Base-by-base conservation (phyloP, 2,888 invertebrate species). In the Mechanitis mazaeus region DNA sequence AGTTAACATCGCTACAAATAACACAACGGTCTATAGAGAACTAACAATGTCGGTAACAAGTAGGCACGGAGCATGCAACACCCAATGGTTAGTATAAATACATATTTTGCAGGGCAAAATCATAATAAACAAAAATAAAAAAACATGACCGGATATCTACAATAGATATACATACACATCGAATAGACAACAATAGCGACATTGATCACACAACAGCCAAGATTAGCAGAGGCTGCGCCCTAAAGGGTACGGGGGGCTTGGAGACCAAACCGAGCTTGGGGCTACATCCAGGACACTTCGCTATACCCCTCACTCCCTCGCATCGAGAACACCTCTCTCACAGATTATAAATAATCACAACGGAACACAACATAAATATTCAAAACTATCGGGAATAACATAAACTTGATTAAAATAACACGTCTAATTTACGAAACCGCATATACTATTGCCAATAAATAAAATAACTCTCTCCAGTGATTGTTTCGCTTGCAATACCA, bases 291-390 rank as follows among this genome's bases (percentile, higher is more conserved):
- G 78, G 85, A 87, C 87, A 88, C 87, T 85, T 85, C 86, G 87
- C 88, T 86, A 85, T 87, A 88, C 89, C 89, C 89, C 89, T 86
- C 88, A 87, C 89, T 89, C 89, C 87, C 89, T 87, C 87, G 85
- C 85, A 89, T 88, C 89, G 89, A 89, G 89, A 88, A 90, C 89
- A 90, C 89, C 89, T 89, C 89, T 88, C 89, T 89, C 89, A 89
- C 89, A 88, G 82, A 87, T 86, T 82, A 87, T 84, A 90, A 87
- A 86, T 85, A 84, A 86, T 85, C 80, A 84, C 78, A 86, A 89
- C 80, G 80, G 75, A 83, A 84, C 74, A 87, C 73, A 87, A 88
- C 79, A 82, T 79, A 85, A 87, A 79, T 74, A 75, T 76, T 78
- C 79, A 81, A 74, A 82, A 84, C 83, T 84, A 83, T 80, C 78